A percentile compares a stretch with the other conserved stretches of the same genome.
Evolutionary conservation across 2,888 invertebrate genomes (phyloP).

Genomic region (Acrobeloides nanus): DNA sequence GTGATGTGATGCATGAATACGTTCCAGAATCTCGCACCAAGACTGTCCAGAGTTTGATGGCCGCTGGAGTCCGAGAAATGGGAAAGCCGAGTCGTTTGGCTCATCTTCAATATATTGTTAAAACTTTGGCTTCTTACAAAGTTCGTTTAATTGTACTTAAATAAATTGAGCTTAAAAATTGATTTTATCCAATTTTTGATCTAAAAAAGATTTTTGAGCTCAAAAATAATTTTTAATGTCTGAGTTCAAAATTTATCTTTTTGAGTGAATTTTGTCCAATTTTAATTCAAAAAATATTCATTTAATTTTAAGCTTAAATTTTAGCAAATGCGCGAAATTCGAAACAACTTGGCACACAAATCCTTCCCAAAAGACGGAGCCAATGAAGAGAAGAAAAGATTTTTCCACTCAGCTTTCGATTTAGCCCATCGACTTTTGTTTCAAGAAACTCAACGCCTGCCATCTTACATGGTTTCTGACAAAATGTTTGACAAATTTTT

Average conservation of each 20-base stretch:
- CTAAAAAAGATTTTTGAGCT: neutral
- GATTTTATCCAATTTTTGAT: neutral
- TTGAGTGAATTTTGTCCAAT: no score
- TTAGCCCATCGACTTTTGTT: constrained; percentile 42
- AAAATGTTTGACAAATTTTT: constrained; percentile 21
- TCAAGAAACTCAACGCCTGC: constrained; percentile 14
- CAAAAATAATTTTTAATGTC: no score
- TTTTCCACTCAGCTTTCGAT: constrained; percentile 43
- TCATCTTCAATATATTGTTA: constrained; percentile 44
- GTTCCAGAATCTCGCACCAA: constrained; percentile 36
- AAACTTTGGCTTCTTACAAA: constrained; percentile 27
- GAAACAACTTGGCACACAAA: constrained; percentile 27
- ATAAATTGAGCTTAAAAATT: neutral
- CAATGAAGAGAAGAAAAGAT: constrained; percentile 28
- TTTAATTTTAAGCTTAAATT: no score
- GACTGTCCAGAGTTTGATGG: constrained; percentile 42
- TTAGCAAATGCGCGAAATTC: constrained; percentile 35
- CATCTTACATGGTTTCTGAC: constrained; percentile 14
- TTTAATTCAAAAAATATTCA: no score
- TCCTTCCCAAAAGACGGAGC: constrained; percentile 17
- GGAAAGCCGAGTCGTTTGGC: constrained; percentile 33
- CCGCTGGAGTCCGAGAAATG: constrained; percentile 47
- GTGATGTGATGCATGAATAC: constrained; percentile 50
- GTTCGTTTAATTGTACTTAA: constrained; percentile 8
- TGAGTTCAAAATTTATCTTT: no score